A percentile compares a stretch with the other conserved stretches of the same genome.
Evolutionary conservation across 2,797 vertebrate species (phyloP).

Genomic region (Phalloptychus januarius): DNA sequence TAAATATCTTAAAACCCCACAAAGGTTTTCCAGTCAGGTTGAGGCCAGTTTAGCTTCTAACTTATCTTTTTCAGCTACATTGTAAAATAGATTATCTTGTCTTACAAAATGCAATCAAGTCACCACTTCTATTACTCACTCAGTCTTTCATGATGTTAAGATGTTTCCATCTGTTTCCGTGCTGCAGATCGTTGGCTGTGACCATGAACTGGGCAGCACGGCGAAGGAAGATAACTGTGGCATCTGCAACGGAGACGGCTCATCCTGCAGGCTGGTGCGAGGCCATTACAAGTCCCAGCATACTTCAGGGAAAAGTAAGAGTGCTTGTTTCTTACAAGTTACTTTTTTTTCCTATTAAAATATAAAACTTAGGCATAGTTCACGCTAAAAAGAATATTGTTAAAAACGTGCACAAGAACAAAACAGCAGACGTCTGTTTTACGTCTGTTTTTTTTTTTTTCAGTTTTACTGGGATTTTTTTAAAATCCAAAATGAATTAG

Average conservation of each 20-base stretch:
- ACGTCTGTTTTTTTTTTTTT: no score
- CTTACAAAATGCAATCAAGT: not conserved
- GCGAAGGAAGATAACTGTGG: slow-evolving; percentile 98
- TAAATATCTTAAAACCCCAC: not conserved
- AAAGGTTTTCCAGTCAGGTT: not conserved
- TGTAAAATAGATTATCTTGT: not conserved
- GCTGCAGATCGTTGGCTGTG: slow-evolving; percentile 93
- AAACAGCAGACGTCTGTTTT: no score
- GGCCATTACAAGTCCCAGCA: slow-evolving; percentile 96
- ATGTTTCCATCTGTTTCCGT: slow-evolving; percentile 6
- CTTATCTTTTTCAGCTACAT: not conserved
- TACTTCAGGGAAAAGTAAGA: slow-evolving; percentile 90
- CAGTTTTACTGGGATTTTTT: no score
- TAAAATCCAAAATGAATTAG: no score
- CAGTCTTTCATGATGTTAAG: not conserved
- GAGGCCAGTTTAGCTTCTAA: not conserved
- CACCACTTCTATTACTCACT: not conserved
- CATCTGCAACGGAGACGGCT: slow-evolving; percentile 93
- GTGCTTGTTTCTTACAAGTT: not conserved
- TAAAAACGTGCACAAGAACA: no score
- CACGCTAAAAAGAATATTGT: no score
- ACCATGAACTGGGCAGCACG: slow-evolving; percentile 91
- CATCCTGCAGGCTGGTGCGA: slow-evolving; percentile 93
- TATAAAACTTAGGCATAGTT: not conserved
- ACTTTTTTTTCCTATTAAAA: not conserved